phyloP scores from a whole-genome alignment of 1,140 invertebrate genomes.

The Leucophenga varia region DNA sequence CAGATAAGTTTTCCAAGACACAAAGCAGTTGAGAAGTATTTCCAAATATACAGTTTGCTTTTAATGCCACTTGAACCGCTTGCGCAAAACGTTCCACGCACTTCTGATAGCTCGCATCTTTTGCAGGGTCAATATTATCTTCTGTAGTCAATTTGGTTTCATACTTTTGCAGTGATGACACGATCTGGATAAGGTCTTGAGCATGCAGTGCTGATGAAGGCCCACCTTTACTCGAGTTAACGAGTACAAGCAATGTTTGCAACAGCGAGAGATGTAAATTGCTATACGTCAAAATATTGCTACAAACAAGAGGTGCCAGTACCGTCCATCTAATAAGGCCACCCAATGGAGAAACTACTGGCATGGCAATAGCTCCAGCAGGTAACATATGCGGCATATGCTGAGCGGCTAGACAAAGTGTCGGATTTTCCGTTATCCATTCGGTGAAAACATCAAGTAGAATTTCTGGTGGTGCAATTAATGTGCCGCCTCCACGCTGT shows the following conservation, averaged over 20 bases:
- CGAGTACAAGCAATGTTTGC: conserved; percentile 63
- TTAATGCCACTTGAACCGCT: conserved; percentile 71
- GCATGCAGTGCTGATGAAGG: conserved; percentile 62
- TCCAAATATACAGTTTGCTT: conserved; percentile 74
- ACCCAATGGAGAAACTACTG: conserved; percentile 76
- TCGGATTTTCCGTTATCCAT: conserved; percentile 69
- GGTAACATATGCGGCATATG: conserved; percentile 71
- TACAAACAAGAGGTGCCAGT: conserved; percentile 62
- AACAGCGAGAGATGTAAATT: conserved; percentile 67
- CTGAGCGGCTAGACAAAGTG: conserved; percentile 70
- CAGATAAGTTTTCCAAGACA: conserved; percentile 61
- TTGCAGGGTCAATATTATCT: conserved; percentile 24
- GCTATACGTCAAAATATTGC: conserved; percentile 57
- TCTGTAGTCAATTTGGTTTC: conserved; percentile 49
- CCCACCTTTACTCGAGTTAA: conserved; percentile 40
- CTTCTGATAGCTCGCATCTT: conserved; percentile 56
- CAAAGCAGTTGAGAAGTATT: conserved; percentile 67
- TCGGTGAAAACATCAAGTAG: conserved; percentile 66
- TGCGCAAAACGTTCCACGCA: conserved; percentile 75
- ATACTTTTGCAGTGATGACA: conserved; percentile 56
- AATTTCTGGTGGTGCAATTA: conserved; percentile 62
- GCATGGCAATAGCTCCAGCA: conserved; percentile 77
- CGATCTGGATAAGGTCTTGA: conserved; percentile 61
- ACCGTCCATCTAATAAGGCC: conserved; percentile 74
- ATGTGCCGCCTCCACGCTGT: conserved; percentile 29